phyloP scores from a whole-genome alignment of 2,113 vertebrate genomes.

The Aphyosemion australe region DNA sequence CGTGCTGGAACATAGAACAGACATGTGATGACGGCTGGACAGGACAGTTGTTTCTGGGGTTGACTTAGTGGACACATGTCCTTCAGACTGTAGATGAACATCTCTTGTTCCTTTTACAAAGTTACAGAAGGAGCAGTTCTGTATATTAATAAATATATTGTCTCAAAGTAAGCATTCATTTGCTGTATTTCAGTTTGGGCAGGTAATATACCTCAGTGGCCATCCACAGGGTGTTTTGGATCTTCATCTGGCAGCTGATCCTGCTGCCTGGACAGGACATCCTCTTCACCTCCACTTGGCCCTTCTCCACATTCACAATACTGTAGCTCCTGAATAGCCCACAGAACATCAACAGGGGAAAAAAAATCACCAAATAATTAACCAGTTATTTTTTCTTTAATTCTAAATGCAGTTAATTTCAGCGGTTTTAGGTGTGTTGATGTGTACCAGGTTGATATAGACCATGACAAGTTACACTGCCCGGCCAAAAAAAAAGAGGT shows the following conservation, averaged over 20 bases:
- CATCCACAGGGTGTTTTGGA: conserved; percentile 89
- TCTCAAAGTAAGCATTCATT: not conserved
- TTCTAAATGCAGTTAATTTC: no score
- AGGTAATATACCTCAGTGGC: conserved; percentile 86
- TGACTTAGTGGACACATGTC: conserved; percentile 94
- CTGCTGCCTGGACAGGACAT: conserved; percentile 88
- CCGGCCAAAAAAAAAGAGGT: no score
- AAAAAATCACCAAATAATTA: no score
- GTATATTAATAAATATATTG: no score
- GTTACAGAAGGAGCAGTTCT: conserved; percentile 2
- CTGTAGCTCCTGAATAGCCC: conserved; percentile 87
- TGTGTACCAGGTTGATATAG: no score
- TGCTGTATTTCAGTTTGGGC: not conserved
- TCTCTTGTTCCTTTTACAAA: conserved; percentile 89
- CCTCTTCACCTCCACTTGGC: conserved; percentile 88
- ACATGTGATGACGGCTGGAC: conserved; percentile 90
- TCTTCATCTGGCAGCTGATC: conserved; percentile 90
- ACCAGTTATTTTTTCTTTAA: no score
- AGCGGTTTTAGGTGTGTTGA: no score
- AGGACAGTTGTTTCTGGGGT: conserved; percentile 87
- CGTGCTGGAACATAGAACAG: conserved; percentile 85
- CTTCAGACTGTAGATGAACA: conserved; percentile 92
- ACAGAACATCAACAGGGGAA: not conserved
- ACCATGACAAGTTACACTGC: no score
- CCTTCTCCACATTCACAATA: conserved; percentile 91